Conservation (phyloP, 1,140 invertebrate species). For the Drosophila novamexicana region DNA sequence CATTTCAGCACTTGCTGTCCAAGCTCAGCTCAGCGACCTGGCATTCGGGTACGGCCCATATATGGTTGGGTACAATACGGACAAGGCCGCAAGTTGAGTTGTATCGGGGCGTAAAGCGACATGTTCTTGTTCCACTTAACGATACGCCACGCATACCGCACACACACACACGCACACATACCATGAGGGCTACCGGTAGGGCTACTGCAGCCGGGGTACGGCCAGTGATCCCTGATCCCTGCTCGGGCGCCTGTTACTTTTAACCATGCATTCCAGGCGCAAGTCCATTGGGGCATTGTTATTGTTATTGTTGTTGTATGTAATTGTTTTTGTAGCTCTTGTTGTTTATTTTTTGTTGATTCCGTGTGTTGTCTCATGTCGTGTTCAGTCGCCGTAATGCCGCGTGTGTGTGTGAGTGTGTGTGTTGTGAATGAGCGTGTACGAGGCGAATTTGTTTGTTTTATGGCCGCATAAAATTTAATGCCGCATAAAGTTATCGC, state of each 20-base stretch:
- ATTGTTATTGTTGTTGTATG: constrained; percentile 40
- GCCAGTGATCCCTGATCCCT: constrained; percentile 3
- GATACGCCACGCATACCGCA: constrained; percentile 45
- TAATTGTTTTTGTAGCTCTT: constrained; percentile 15
- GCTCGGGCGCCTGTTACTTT: constrained; percentile 8
- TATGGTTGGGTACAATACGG: constrained; percentile 31
- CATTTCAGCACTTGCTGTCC: constrained; percentile 7
- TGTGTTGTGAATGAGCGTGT: constrained; percentile 46
- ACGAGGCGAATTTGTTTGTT: constrained; percentile 72
- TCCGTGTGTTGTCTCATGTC: constrained; percentile 33
- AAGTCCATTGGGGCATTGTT: constrained; percentile 34
- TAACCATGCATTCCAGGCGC: constrained; percentile 25
- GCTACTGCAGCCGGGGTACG: background rate
- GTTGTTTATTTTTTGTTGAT: constrained; percentile 10
- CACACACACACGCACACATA: background rate
- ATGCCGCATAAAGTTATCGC: constrained; percentile 81
- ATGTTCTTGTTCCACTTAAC: constrained; percentile 57
- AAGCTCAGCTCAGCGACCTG: background rate
- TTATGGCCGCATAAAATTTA: constrained; percentile 81
- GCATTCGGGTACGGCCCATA: constrained; percentile 34
- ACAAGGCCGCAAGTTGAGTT: constrained; percentile 75
- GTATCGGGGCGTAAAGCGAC: constrained; percentile 69
- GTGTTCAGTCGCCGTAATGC: constrained; percentile 73
- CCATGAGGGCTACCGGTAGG: background rate
- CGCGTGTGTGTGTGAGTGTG: constrained; percentile 28